phyloP scores from a whole-genome alignment of 2,888 invertebrate species.

The Pollenia griseotomentosa region DNA sequence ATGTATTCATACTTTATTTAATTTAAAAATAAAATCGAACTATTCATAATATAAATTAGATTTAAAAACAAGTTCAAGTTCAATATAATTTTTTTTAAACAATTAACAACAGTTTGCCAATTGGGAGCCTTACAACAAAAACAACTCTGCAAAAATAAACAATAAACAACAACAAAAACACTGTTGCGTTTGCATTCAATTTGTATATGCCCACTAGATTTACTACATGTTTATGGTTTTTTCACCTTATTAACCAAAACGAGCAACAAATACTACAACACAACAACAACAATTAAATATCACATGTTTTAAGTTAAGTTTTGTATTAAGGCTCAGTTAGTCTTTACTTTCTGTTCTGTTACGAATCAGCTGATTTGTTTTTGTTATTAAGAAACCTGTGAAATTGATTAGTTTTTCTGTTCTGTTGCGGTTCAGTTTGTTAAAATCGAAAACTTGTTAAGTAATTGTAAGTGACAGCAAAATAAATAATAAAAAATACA shows the following conservation, averaged over 20 bases:
- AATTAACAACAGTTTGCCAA: conserved; percentile 67
- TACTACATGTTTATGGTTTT: conserved; percentile 27
- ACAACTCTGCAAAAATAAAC: not conserved
- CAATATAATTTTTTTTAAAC: conserved; percentile 37
- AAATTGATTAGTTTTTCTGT: too few relatives aligned
- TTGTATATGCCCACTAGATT: conserved; percentile 17
- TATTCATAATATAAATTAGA: not conserved
- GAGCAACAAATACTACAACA: not conserved
- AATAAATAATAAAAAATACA: too few relatives aligned
- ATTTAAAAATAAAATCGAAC: not conserved
- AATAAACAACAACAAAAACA: conserved; percentile 21
- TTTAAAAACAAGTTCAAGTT: conserved; percentile 68
- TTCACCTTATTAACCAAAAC: conserved; percentile 38
- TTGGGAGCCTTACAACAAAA: conserved; percentile 11
- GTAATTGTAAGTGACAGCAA: too few relatives aligned
- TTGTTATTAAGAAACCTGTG: too few relatives aligned
- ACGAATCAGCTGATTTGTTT: too few relatives aligned
- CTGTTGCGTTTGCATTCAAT: conserved; percentile 36
- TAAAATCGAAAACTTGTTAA: too few relatives aligned
- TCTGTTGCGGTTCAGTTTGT: too few relatives aligned
- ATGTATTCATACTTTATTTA: too few relatives aligned
- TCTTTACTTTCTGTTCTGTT: too few relatives aligned
- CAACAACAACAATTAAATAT: conserved; percentile 12
- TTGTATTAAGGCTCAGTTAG: too few relatives aligned
- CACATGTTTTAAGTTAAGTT: conserved; percentile 19